These are phyloP conservation scores for Pseudorhombus dupliciocellatus DNA, from an alignment of 2,113 vertebrate species.

Conservation along the genomic window DNA sequence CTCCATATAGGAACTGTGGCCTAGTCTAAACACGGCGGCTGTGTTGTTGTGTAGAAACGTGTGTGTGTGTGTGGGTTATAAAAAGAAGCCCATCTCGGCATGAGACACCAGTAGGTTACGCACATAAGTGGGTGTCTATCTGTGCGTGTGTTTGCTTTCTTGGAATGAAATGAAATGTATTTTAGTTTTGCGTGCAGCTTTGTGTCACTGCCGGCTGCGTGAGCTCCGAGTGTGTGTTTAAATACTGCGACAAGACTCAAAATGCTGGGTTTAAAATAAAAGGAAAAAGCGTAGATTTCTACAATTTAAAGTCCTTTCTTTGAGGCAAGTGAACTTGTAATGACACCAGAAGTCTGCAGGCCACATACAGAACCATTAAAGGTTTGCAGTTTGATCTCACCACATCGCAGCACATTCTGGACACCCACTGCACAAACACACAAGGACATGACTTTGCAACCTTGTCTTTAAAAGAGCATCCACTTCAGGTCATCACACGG, in stretches of 20 bases:
- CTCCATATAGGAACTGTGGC: conserved; percentile 65
- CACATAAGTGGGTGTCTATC: background rate
- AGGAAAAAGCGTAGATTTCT: too few relatives aligned
- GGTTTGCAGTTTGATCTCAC: too few relatives aligned
- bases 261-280: background rate
- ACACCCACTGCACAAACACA: conserved; percentile 34
- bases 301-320: too few relatives aligned
- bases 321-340: background rate
- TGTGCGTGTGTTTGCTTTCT: background rate
- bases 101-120: conserved; percentile 18
- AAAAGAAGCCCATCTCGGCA: conserved; percentile 29
- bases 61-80: conserved; percentile 11
- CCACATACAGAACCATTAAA: background rate
- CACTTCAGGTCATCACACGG: conserved; percentile 60
- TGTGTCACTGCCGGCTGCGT: background rate
- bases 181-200: background rate
- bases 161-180: background rate
- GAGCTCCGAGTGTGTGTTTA: conserved; percentile 10
- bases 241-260: background rate
- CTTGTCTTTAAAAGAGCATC: conserved; percentile 50
- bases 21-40: conserved; percentile 70
- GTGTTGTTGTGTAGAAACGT: conserved; percentile 5
- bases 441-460: conserved; percentile 31
- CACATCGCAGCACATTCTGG: conserved; percentile 27
- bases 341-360: background rate